Base-by-base conservation (phyloP, 2,113 vertebrate species). In the Ornithorhynchus anatinus region DNA sequence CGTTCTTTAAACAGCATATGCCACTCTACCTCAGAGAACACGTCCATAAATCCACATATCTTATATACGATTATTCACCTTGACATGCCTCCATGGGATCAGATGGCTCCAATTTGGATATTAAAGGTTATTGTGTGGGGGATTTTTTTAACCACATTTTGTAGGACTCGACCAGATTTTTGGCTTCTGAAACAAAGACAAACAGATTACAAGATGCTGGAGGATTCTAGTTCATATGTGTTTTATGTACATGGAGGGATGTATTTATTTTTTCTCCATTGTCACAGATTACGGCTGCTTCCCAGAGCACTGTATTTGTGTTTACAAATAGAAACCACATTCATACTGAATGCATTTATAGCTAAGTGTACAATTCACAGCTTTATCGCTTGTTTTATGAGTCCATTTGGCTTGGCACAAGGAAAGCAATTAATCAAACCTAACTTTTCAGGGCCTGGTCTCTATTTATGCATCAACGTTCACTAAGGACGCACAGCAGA, bases 241-340 rank as follows among this genome's bases (percentile, higher is more conserved):
- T 82, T 81, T 65, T 80, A 11, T 62, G 16, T 50, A 47, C 65
- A 74, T 73, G 61, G 23, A 51, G 80, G 65, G 8, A 74, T 76
- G 50, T 47, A 79, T 78, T 85, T 86, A 17, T 54, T 44, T 79
- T 70, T 69, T 70, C 29, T 81, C 60, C 82, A 58, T 83, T 59
- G 25, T 75, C 57, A 56, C 84, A 33, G 15, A 75, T 75, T 81
- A 67, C 22, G 10, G 3, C 61, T 75, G 64, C 71, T 44, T 84
- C 39, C 58, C 79, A 27, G 2, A 19, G 66, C 69, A 63, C 60
- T 69, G 36, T 71, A 74, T 16, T 8, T 72, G 8, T 67, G 33
- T 79, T 84, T 86, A 65, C 63, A 67, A 86, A 71, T 81, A 87
- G 74, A 83, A 88, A 84, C 53, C 74, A 80, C 43, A 80, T 54